Base-by-base conservation (phyloP, 2,113 vertebrate species). In the Hassar affinis region DNA sequence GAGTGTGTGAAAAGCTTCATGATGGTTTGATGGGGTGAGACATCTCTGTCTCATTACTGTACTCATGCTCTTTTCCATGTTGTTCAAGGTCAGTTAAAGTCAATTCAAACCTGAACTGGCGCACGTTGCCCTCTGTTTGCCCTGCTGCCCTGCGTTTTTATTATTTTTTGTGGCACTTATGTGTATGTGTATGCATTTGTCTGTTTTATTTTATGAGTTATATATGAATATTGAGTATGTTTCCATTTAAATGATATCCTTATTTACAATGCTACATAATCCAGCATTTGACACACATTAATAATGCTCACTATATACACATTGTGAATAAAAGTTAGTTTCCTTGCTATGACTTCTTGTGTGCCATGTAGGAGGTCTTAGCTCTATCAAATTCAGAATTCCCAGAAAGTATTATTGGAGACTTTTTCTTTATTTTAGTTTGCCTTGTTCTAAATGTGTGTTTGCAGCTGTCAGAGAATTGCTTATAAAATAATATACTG, bases 81-180 rank as follows among this genome's bases (percentile, higher is more conserved):
- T 45, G n/a, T 80, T 85, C 78, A 85, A 51, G 64, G 33, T 61
- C 56, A 17, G 69, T 80, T 76, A 76, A 76, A 76, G 49, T 27
- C 47, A 76, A 85, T 85, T 80, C 80, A 80, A 80, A 49, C 35
- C 47, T 64, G 69, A 80, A 80, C 62, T 75, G 68, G 51, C 52
- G 17, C 51, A 72, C n/a, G 35, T 82, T 82, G 30, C 61, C 56
- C 27, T 75, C 78, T 1, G 22, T 80, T 72, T 68, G 47, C 51
- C 30, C 6, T 59, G 45, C 78, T 74, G 54, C 61, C 78, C 68
- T 72, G 52, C 7, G 14, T 62, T 27, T 59, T 38, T n/a, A n/a
- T 18, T 14, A 25, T 84, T 12, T 35, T 35, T 80, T 71, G n/a
- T 51, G 18, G 0, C 38, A 12, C 49, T n/a, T n/a, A 9, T 27